Base-by-base conservation (phyloP, 2,113 vertebrate species). In the Lethenteron reissneri region DNA sequence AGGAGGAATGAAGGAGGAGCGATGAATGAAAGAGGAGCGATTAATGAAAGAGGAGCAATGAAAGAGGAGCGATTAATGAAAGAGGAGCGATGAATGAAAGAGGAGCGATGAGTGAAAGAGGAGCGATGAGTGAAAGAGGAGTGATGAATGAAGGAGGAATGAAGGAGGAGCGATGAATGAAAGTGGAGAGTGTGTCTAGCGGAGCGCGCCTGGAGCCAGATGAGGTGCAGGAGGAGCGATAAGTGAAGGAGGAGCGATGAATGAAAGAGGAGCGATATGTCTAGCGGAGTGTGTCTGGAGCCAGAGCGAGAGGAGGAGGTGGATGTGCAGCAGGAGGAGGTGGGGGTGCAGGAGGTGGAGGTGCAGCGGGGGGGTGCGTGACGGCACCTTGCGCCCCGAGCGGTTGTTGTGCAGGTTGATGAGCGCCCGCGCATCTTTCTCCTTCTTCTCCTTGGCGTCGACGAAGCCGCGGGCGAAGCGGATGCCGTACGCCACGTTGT, bases 341-440 rank as follows among this genome's bases (percentile, higher is more conserved):
- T 2, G 60, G 13, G 13, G 2, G 17, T 7, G 60, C 14, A 15
- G 60, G 17, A 64, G 13, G 60, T 13, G 60, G 60, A 64, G 60
- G 60, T 14, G 15, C 10, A 9, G 15, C 21, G 62, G 6, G 21
- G 21, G 6, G 10, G 7, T 9, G 62, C 15, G 15, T 1, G 5
- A 10, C 15, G 15, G 88, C 79, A 97, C 92, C 81, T 84, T 90
- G 81, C 92, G 84, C 21, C 92, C 92, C 12, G 89, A 95, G 77
- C 90, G 92, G 78, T 96, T 97, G 81, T 97, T 97, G 78, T 97
- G 92, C 68, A 95, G 82, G 81, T 97, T 97, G 88, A 97, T 96
- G 76, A 94, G 83, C 0, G 92, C 92, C 73, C 90, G 84, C n/a
- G 90, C 92, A 0, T 97, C 92, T 78, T 91, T 88, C 71, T 92